Evolutionary conservation across 2,113 vertebrate genomes (phyloP).

Genomic region (Hemichromis elongatus): DNA sequence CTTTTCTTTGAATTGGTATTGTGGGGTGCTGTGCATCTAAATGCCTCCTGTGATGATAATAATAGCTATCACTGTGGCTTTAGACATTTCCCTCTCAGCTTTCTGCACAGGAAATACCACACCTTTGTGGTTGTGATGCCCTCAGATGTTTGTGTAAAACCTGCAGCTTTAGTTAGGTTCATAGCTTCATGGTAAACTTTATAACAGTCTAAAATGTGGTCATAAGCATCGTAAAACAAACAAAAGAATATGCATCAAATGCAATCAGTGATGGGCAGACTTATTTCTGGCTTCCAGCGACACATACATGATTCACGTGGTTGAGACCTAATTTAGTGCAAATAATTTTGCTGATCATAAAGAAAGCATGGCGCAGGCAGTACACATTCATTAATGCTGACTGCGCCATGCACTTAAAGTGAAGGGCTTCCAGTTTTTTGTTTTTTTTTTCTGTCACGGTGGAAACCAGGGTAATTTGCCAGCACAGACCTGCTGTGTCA

Average conservation of each 20-base stretch:
- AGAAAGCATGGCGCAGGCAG: not conserved
- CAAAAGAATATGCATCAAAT: not conserved
- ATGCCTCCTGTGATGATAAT: constrained; percentile 6
- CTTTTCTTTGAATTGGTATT: not conserved
- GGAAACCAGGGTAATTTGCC: not conserved
- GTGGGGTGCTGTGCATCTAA: not conserved
- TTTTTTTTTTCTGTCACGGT: not conserved
- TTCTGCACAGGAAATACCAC: not conserved
- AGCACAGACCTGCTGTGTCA: constrained; percentile 4
- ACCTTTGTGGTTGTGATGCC: not conserved
- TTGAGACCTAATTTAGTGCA: not conserved
- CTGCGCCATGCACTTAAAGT: constrained; percentile 26
- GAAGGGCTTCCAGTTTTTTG: not conserved
- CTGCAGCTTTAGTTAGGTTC: not conserved
- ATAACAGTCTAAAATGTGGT: not conserved
- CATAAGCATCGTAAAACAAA: not conserved
- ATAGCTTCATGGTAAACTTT: not conserved
- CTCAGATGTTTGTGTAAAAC: constrained; percentile 14
- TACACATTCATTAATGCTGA: not conserved
- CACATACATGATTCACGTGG: not conserved
- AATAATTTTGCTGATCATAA: not conserved
- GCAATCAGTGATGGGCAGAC: not conserved
- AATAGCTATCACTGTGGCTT: not conserved
- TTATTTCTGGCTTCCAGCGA: not conserved
- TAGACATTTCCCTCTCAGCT: not conserved